Evolutionary conservation across 2,797 vertebrate species (phyloP), one percentile per base, ranked within the genome.

Genomic region (Crax fasciolata): DNA sequence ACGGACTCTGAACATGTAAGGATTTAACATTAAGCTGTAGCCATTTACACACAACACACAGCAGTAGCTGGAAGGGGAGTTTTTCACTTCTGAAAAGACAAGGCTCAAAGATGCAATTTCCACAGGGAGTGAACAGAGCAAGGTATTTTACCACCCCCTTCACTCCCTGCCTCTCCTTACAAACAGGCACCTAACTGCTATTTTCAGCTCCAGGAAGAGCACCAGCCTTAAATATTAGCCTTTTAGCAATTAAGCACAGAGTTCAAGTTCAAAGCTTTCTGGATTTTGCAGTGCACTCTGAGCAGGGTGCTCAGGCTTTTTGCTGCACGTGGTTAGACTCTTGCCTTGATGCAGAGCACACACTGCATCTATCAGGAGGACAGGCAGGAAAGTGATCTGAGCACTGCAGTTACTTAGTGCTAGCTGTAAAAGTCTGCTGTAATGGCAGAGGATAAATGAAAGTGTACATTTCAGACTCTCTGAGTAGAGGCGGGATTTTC

Each of bases 1-100:
- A 1, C 0, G 3, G 71, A 11, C 71, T 27, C 54, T 0, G 3
- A 51, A 13, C 70, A 10, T 0, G 2, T 71, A 76, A 5, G 55
- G 74, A 9, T 55, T 82, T 30, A 11, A 20, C 20, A 5, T 3
- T 10, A 66, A 54, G 58, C 63, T 17, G 14, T 5, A n/a, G 48
- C 28, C 1, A 3, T 21, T 38, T 11, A 30, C 38, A 59, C 32
- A 41, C 58, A 18, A 28, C 30, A 27, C 6, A 9, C 11, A 48
- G 43, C 59, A 81, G 39, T 5, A 25, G 6, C 70, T 38, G 54
- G 28, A 58, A 73, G 49, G 39, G n/a, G 38, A 76, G 35, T 17
- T n/a, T 76, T 46, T 54, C 35, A 10, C 32, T 61, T 65, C 6
- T 25, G 10, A 23, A 67, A 39, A 66, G 59, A 15, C 61, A 46